phyloP scores from a whole-genome alignment of 2,113 vertebrate genomes.

The Vicugna pacos region DNA sequence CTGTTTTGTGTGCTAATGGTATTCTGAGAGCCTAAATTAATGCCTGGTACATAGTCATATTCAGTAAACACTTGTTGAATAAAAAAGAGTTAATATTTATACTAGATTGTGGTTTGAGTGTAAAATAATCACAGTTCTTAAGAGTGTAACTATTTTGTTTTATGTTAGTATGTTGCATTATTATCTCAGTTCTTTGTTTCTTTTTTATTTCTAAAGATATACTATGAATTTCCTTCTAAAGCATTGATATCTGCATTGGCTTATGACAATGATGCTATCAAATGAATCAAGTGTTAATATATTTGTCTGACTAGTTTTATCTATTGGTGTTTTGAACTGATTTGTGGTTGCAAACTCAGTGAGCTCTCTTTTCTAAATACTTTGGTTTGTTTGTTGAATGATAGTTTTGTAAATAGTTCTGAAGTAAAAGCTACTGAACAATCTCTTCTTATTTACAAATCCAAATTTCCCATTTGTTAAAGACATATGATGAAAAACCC shows the following conservation, averaged over 20 bases:
- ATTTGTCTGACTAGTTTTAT: neutral
- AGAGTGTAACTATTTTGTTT: neutral
- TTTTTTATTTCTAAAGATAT: neutral
- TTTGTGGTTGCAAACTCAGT: neutral
- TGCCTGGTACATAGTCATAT: neutral
- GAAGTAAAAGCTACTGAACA: neutral
- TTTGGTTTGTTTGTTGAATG: neutral
- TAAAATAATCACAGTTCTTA: neutral
- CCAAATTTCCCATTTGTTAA: neutral
- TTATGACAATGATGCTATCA: neutral
- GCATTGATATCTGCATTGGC: neutral
- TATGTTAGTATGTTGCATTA: neutral
- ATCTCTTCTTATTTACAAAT: neutral
- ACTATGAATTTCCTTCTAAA: neutral
- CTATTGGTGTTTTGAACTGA: neutral
- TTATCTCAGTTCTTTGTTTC: neutral
- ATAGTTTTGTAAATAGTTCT: neutral
- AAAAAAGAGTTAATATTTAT: neutral
- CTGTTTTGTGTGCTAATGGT: neutral
- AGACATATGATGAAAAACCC: neutral
- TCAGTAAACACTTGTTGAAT: neutral
- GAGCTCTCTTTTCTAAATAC: neutral
- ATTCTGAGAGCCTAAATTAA: neutral
- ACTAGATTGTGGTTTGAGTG: neutral
- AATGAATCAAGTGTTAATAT: neutral